Conservation (phyloP, 2,113 vertebrate species). For the Calidris pygmaea region DNA sequence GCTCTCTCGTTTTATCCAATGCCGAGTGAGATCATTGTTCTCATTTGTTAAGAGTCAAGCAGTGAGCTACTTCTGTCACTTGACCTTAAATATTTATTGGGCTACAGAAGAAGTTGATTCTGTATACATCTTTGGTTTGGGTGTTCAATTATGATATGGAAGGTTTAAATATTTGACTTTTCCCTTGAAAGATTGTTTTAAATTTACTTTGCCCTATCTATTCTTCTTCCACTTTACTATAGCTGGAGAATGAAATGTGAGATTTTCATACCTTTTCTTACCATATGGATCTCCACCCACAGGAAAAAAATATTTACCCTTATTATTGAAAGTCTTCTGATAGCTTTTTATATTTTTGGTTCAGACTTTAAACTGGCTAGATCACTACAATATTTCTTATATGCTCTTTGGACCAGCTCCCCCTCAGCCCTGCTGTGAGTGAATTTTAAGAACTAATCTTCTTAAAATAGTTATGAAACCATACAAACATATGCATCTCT, state of each 20-base stretch:
- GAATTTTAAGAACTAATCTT: background rate
- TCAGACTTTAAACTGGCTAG: background rate
- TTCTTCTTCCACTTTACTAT: background rate
- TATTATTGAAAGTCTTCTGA: background rate
- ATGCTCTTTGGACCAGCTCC: background rate
- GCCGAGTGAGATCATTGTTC: background rate
- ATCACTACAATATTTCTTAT: background rate
- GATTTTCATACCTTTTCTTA: background rate
- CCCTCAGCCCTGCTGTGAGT: background rate
- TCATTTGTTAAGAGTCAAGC: background rate
- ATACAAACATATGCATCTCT: background rate
- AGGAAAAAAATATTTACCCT: background rate
- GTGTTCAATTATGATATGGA: background rate
- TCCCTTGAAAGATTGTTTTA: background rate
- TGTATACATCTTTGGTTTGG: background rate
- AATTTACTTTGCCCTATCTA: background rate
- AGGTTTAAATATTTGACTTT: background rate
- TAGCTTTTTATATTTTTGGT: background rate
- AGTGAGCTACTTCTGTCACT: background rate
- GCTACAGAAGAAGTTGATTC: background rate
- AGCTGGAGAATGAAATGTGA: background rate
- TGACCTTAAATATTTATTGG: background rate
- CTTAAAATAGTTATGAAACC: background rate
- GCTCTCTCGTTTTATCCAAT: background rate
- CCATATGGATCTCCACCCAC: background rate